These are phyloP conservation scores for Peromyscus californicus DNA, from an alignment of 2,113 vertebrate species.

Conservation along the genomic window DNA sequence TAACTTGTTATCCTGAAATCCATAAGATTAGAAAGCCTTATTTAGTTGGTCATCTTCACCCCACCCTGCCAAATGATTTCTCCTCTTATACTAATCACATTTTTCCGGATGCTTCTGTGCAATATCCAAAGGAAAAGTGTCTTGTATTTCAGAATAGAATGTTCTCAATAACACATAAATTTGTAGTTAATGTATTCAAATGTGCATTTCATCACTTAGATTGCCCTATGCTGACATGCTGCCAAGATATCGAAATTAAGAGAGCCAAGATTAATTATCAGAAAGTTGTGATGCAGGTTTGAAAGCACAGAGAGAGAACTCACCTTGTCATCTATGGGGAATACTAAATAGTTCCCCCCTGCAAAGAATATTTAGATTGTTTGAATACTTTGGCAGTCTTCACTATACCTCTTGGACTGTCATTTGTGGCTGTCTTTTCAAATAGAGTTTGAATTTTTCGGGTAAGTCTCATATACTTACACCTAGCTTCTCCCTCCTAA, in stretches of 20 bases:
- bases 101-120: background rate
- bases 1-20: background rate
- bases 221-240: background rate
- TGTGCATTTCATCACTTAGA: background rate
- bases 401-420: background rate
- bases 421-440: background rate
- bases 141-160: background rate
- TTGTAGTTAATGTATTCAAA: slow-evolving; percentile 17
- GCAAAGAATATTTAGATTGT: slow-evolving; percentile 8
- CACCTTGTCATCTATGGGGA: background rate
- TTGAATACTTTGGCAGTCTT: slow-evolving; percentile 36
- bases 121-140: background rate
- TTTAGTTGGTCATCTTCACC: background rate
- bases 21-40: background rate
- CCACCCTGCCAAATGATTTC: background rate
- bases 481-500: background rate
- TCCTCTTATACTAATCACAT: background rate
- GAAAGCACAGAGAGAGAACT: background rate
- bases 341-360: background rate
- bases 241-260: background rate
- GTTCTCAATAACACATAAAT: background rate
- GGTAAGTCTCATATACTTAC: slow-evolving; percentile 17
- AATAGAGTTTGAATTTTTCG: background rate
- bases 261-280: background rate
- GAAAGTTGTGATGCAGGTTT: slow-evolving; percentile 31